Conservation (phyloP, 2,797 vertebrate species). For the Notolabrus celidotus region DNA sequence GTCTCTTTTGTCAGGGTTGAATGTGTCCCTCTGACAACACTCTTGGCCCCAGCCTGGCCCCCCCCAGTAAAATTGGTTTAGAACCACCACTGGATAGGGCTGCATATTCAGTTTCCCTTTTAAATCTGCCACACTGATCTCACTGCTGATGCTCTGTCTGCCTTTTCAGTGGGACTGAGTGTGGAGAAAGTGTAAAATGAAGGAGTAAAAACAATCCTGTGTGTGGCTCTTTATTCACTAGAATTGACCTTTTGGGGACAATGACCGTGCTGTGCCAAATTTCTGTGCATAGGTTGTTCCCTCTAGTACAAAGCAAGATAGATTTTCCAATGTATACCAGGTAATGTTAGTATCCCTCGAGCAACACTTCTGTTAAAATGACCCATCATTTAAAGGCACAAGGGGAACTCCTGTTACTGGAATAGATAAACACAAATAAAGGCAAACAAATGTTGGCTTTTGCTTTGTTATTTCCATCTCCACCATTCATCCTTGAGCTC, state of each 20-base stretch:
- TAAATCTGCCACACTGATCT: not conserved
- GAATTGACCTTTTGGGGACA: not conserved
- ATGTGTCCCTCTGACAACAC: too few relatives aligned
- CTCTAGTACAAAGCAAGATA: not conserved
- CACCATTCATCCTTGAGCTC: not conserved
- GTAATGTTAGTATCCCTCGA: not conserved
- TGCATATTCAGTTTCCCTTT: not conserved
- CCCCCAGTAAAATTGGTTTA: too few relatives aligned
- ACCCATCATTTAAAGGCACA: not conserved
- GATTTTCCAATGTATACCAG: not conserved
- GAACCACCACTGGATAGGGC: too few relatives aligned
- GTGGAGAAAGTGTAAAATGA: not conserved
- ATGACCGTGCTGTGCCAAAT: not conserved
- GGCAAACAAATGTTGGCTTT: not conserved
- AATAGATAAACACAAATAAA: slow-evolving; percentile 13
- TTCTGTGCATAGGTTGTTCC: not conserved
- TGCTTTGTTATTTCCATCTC: slow-evolving; percentile 2
- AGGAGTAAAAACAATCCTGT: not conserved
- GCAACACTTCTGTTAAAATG: not conserved
- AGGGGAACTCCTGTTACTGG: not conserved
- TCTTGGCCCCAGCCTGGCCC: too few relatives aligned
- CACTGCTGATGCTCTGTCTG: not conserved
- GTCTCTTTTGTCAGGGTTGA: too few relatives aligned
- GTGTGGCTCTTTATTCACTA: not conserved
- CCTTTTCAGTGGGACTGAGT: not conserved